Percentiles rank a stretch among this genome's conserved stretches.
Conservation (phyloP, 2,113 vertebrate genomes). For the Natator depressus region DNA sequence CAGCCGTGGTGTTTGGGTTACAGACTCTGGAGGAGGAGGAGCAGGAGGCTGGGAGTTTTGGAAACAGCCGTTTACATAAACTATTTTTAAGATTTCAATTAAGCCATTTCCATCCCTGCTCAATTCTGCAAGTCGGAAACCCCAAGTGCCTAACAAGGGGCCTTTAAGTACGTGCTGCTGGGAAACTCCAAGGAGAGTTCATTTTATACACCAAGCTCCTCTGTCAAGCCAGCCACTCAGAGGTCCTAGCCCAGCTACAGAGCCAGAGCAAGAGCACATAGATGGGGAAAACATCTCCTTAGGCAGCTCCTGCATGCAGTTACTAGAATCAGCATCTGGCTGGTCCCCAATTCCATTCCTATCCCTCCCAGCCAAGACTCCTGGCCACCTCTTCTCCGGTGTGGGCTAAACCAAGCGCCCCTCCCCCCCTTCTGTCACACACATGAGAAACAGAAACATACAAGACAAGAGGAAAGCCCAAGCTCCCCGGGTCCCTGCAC, state of each 20-base stretch:
- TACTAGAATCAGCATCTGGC: not conserved
- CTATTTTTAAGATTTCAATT: not conserved
- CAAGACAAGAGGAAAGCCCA: not conserved
- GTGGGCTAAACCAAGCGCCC: not conserved
- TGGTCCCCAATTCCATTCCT: not conserved
- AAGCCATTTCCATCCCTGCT: not conserved
- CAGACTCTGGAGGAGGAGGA: too few species aligned
- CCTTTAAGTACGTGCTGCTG: not conserved
- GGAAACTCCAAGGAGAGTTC: not conserved
- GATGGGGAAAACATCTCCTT: not conserved
- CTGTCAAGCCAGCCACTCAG: not conserved
- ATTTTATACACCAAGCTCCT: not conserved
- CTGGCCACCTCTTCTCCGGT: not conserved
- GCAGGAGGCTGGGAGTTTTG: not conserved
- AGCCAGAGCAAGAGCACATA: not conserved
- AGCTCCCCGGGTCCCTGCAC: not conserved
- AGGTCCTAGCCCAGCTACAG: not conserved
- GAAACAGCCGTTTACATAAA: not conserved
- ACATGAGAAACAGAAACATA: not conserved
- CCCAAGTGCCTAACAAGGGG: not conserved
- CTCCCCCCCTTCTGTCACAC: not conserved
- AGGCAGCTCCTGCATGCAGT: not conserved
- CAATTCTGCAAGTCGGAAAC: not conserved
- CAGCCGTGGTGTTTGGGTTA: not conserved
- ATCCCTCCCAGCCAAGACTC: not conserved